Conservation (phyloP, 1,140 invertebrate genomes). For the Psilanteris sp. region DNA sequence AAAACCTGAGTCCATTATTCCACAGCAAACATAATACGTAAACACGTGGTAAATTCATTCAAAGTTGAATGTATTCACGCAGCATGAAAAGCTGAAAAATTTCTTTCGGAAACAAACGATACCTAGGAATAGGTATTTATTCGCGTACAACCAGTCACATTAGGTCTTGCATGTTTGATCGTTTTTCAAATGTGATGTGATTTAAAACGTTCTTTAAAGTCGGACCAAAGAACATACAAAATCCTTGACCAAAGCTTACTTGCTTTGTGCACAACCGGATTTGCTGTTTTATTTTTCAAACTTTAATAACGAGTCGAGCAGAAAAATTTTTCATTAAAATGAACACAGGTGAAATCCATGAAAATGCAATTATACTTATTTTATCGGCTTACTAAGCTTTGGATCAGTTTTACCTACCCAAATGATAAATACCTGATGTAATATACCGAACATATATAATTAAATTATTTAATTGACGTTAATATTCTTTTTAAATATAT, state of each 20-base stretch:
- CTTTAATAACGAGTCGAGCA: conserved; percentile 12
- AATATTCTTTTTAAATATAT: too few species aligned
- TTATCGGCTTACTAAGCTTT: too few species aligned
- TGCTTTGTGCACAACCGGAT: conserved; percentile 33
- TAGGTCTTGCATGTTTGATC: conserved; percentile 51
- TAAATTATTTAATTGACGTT: too few species aligned
- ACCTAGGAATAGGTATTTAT: conserved; percentile 47
- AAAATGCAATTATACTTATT: too few species aligned
- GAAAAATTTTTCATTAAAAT: conserved; percentile 26
- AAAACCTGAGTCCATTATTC: conserved; percentile 9
- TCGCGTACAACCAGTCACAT: conserved; percentile 28
- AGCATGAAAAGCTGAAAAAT: conserved; percentile 44
- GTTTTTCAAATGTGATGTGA: conserved; percentile 50
- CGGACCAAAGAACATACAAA: conserved; percentile 19
- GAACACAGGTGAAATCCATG: conserved; percentile 1
- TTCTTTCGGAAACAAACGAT: conserved; percentile 49
- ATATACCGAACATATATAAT: too few species aligned
- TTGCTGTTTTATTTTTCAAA: background rate
- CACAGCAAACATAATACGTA: conserved; percentile 25
- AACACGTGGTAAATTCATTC: conserved; percentile 34
- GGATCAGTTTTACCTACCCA: too few species aligned
- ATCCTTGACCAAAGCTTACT: conserved; percentile 39
- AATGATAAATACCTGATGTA: too few species aligned
- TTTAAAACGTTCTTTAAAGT: conserved; percentile 44
- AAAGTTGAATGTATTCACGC: conserved; percentile 39